Evolutionary conservation across 2,888 invertebrate genomes (phyloP).

Genomic region (Ophraella communa): DNA sequence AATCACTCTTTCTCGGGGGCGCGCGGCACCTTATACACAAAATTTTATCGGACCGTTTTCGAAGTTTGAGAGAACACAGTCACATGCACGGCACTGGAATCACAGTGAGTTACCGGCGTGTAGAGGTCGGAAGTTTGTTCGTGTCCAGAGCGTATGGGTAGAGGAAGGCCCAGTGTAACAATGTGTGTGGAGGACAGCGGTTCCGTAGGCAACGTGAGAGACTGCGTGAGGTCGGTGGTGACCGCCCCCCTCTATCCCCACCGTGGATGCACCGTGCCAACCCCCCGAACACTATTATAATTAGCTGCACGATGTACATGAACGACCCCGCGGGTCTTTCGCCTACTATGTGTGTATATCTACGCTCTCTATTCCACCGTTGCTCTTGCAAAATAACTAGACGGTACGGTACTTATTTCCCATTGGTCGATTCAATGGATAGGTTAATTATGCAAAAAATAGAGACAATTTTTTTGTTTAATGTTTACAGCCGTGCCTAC

Average conservation of each 20-base stretch:
- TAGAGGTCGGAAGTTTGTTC: slow-evolving; percentile 14
- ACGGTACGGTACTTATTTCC: slow-evolving; percentile 29
- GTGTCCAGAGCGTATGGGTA: slow-evolving; percentile 30
- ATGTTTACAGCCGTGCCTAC: background rate
- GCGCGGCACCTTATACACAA: slow-evolving; percentile 1
- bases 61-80: slow-evolving; percentile 34
- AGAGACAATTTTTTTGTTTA: slow-evolving; percentile 27
- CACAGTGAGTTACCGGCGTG: slow-evolving; percentile 20
- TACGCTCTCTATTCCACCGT: slow-evolving; percentile 33
- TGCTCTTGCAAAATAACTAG: slow-evolving; percentile 30
- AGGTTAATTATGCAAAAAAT: slow-evolving; percentile 35
- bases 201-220: slow-evolving; percentile 60
- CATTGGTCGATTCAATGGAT: slow-evolving; percentile 29
- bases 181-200: slow-evolving; percentile 57
- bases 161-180: slow-evolving; percentile 55
- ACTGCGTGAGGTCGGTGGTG: slow-evolving; percentile 61
- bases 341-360: slow-evolving; percentile 32
- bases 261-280: slow-evolving; percentile 56
- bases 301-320: slow-evolving; percentile 47
- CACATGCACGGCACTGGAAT: slow-evolving; percentile 30
- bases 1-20: background rate
- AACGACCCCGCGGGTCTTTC: slow-evolving; percentile 40
- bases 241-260: slow-evolving; percentile 57
- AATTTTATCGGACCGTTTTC: slow-evolving; percentile 6
- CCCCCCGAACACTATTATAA: slow-evolving; percentile 58